Evolutionary conservation across 2,888 invertebrate genomes (phyloP), one percentile per base, ranked within the genome.

Genomic region (Pachymerium ferrugineum): DNA sequence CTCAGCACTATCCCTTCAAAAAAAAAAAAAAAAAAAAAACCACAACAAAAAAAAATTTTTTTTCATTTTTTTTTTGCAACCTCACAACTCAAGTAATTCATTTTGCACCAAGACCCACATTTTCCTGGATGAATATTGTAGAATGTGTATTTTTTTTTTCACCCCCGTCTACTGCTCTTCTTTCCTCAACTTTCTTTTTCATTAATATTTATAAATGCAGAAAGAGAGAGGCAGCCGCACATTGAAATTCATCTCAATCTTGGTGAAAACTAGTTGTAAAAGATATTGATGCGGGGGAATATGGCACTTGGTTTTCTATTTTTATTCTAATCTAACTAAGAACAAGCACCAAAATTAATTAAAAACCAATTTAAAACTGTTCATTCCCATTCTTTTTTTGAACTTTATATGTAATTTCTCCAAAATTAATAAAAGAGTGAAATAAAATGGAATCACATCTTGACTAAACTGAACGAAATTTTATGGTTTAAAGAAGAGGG

Each of bases 121-220:
- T 62, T n/a, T 62, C 62, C 62, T 62, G 25, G 10, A 10, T 4
- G 12, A 62, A 25, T n/a, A n/a, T 2, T 62, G 38, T 16, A 38
- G 3, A 38, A 12, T n/a, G 16, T 6, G 14, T 10, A 16, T 38
- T 38, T 62, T 25, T 62, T 62, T 28, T 25, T 62, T 62, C 10
- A 6, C 22, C 10, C 22, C 25, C 25, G 12, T 25, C 28, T 28
- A 28, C 2, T 54, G 22, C 14, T 25, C 22, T 62, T 38, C 12
- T 14, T 14, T 14, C 12, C 22, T 25, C 14, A 3, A 62, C 25
- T 28, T 62, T 28, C 62, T 22, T 62, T 62, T 62, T 62, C 62
- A 62, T 62, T 62, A 62, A 62, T 62, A 62, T 62, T 62, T 62
- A 62, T 62, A 62, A 62, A 62, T 62, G 62, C 62, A n/a, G n/a